Percentiles rank a stretch among this genome's conserved stretches.
Conservation (phyloP, 2,888 invertebrate genomes). For the Sisyra terminalis region DNA sequence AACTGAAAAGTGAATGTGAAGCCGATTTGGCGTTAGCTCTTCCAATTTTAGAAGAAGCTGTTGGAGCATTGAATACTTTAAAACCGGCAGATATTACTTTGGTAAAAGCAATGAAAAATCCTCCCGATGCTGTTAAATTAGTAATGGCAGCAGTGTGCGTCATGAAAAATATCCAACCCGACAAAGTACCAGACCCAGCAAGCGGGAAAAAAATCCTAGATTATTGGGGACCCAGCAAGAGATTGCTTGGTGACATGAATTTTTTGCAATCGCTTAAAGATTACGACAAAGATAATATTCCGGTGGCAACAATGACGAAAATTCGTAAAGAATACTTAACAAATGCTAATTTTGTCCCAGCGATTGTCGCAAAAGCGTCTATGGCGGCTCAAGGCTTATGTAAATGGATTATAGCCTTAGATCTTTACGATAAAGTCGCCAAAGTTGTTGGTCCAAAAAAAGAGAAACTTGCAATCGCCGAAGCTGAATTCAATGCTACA, state of each 20-base stretch:
- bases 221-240: slow-evolving; percentile 76
- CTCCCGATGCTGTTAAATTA: slow-evolving; percentile 63
- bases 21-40: slow-evolving; percentile 79
- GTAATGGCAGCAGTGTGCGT: slow-evolving; percentile 87
- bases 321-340: slow-evolving; percentile 58
- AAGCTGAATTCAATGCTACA: slow-evolving; percentile 63
- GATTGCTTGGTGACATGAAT: slow-evolving; percentile 62
- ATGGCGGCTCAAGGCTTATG: slow-evolving; percentile 88
- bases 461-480: slow-evolving; percentile 61
- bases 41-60: slow-evolving; percentile 62
- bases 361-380: slow-evolving; percentile 72
- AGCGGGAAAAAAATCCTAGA: slow-evolving; percentile 55
- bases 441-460: slow-evolving; percentile 77
- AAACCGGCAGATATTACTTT: slow-evolving; percentile 73
- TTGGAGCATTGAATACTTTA: slow-evolving; percentile 63
- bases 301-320: slow-evolving; percentile 50
- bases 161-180: slow-evolving; percentile 64
- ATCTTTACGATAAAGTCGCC: slow-evolving; percentile 71
- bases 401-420: slow-evolving; percentile 83
- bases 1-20: slow-evolving; percentile 79
- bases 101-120: slow-evolving; percentile 81
- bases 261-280: slow-evolving; percentile 58
- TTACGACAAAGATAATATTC: slow-evolving; percentile 76
- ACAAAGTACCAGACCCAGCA: slow-evolving; percentile 54
- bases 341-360: slow-evolving; percentile 63